Evolutionary conservation across 2,888 invertebrate species (phyloP).

Genomic region (Smittia aterrima): DNA sequence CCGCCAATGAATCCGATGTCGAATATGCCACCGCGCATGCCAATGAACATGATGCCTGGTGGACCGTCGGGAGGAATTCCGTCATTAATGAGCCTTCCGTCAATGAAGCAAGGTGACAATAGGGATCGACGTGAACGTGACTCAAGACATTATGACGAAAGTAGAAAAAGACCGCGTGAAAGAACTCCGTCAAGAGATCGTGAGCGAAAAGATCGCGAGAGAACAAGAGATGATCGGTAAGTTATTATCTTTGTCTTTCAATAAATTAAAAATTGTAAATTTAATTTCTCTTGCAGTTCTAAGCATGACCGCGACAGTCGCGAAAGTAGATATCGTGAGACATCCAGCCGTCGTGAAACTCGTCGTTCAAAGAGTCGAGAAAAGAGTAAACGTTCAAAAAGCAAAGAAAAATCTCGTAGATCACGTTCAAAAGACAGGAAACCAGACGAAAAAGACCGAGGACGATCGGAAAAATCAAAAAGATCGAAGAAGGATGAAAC

Average conservation of each 20-base stretch:
- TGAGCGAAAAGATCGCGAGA: slow-evolving; percentile 61
- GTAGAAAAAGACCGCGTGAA: slow-evolving; percentile 43
- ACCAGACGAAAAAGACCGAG: slow-evolving; percentile 43
- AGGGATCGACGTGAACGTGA: slow-evolving; percentile 9
- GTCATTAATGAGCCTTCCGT: slow-evolving; percentile 46
- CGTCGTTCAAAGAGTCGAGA: slow-evolving; percentile 45
- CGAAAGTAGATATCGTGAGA: slow-evolving; percentile 49
- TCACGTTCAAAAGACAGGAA: slow-evolving; percentile 47
- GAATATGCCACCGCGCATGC: slow-evolving; percentile 52
- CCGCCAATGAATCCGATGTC: neutral
- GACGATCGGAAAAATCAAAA: slow-evolving; percentile 28
- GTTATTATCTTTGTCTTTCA: neutral
- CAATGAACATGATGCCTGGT: slow-evolving; percentile 50
- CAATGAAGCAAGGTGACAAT: slow-evolving; percentile 47
- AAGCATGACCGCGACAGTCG: slow-evolving; percentile 47
- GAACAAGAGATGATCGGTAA: slow-evolving; percentile 43
- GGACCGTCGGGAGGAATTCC: slow-evolving; percentile 46
- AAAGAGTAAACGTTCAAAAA: slow-evolving; percentile 48
- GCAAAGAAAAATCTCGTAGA: slow-evolving; percentile 46
- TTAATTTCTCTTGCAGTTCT: neutral
- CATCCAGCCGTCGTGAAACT: slow-evolving; percentile 48
- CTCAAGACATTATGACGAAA: neutral
- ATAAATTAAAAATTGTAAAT: slow-evolving; percentile 3
- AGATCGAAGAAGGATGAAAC: slow-evolving; percentile 28
- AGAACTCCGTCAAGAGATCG: slow-evolving; percentile 51